Percentiles rank a stretch among this genome's conserved stretches.
phyloP scores from a whole-genome alignment of 2,113 vertebrate genomes.

The Atherinomorus stipes region DNA sequence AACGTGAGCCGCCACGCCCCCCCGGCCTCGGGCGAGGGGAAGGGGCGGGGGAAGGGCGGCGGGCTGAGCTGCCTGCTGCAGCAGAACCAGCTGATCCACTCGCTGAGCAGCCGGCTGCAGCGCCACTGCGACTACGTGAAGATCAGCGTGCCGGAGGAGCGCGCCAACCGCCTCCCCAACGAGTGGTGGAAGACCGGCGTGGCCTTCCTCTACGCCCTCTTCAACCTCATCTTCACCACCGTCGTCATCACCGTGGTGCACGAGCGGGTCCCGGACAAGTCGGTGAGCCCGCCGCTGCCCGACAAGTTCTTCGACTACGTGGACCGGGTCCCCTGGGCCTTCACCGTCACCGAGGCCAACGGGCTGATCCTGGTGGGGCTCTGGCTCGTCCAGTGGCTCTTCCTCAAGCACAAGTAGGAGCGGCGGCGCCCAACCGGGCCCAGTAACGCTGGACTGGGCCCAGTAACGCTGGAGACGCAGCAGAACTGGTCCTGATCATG shows the following conservation, averaged over 20 bases:
- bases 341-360: constrained; percentile 96
- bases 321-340: constrained; percentile 94
- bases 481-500: not conserved
- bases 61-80: constrained; percentile 19
- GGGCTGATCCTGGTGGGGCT: constrained; percentile 92
- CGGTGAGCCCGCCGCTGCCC: constrained; percentile 93
- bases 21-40: not conserved
- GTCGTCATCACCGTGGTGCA: constrained; percentile 97
- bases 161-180: constrained; percentile 84
- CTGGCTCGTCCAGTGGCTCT: constrained; percentile 93
- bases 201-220: constrained; percentile 91
- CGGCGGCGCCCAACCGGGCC: too few species aligned
- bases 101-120: constrained; percentile 77
- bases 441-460: too few species aligned
- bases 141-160: constrained; percentile 88
- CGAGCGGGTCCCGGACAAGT: constrained; percentile 95
- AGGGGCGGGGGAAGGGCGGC: not conserved
- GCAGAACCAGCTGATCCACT: constrained; percentile 60
- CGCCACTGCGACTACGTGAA: constrained; percentile 90
- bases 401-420: constrained; percentile 93
- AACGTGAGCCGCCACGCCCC: not conserved
- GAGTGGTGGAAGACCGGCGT: constrained; percentile 99
- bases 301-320: constrained; percentile 99
- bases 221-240: constrained; percentile 92
- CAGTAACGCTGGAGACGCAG: too few species aligned